Base-by-base conservation (phyloP, 2,888 invertebrate species). In the Helicoverpa assulta region DNA sequence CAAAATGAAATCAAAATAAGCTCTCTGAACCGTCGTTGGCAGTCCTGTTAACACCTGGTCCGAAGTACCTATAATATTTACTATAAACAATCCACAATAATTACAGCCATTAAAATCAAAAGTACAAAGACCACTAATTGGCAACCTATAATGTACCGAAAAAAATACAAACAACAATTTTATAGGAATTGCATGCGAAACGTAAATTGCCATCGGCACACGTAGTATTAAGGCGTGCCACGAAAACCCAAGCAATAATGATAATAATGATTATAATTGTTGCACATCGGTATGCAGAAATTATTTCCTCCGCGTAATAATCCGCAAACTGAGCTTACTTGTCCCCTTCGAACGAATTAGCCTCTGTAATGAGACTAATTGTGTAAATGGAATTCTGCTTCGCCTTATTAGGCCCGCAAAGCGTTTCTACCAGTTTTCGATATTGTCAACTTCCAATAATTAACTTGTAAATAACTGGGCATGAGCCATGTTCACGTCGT, bases 301-400 rank as follows among this genome's bases (percentile, higher is more conserved):
- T 90, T 71, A 91, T 91, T 91, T 91, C 85, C 87, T 84, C 80
- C 82, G 82, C 79, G 84, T 78, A 86, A 86, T 80, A 72, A 82
- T 77, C 69, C 68, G 75, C 83, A 79, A 83, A 85, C 80, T 90
- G 91, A 91, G 93, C 94, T 91, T 94, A 90, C 92, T 92, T 93
- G 93, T 94, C 86, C 88, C 88, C 89, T 89, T 88, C 88, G 84
- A 88, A 89, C 88, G 85, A 92, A 91, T 93, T 91, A 89, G 89
- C 84, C 82, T 86, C 85, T 68, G 82, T 92, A 93, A 92, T 93
- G 89, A 90, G 88, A 85, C 90, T 92, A 92, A 94, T 93, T 90
- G 91, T 91, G 88, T 90, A 88, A 90, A 90, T 84, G 90, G 90
- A 91, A 91, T 89, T 89, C 88, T 86, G 83, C 75, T 73, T 76